These are phyloP conservation scores for Scaptomyza cyrtandrae DNA, from an alignment of 2,888 invertebrate genomes.

Conservation along the genomic window DNA sequence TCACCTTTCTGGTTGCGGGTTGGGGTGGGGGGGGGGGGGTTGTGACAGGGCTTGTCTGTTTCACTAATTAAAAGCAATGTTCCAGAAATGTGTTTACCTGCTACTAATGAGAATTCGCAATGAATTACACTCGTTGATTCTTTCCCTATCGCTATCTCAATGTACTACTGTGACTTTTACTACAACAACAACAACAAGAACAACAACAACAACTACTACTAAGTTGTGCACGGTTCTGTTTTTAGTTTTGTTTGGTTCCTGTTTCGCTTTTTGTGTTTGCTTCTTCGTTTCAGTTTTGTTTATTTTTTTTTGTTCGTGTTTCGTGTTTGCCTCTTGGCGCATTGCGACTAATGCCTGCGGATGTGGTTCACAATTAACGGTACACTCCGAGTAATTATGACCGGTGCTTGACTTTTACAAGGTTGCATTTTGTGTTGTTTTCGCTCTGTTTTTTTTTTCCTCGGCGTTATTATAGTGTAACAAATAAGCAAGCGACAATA, in stretches of 20 bases:
- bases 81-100: constrained; percentile 81
- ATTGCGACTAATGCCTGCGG: constrained; percentile 67
- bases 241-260: constrained; percentile 14
- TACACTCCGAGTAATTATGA: constrained; percentile 45
- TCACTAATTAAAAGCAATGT: constrained; percentile 81
- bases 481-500: not conserved
- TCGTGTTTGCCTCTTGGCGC: constrained; percentile 51
- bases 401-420: constrained; percentile 2
- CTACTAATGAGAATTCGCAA: constrained; percentile 80
- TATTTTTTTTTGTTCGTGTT: not conserved
- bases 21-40: no score
- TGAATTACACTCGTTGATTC: constrained; percentile 78
- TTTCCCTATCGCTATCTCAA: constrained; percentile 47
- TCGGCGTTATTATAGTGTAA: not conserved
- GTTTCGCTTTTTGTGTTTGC: constrained; percentile 4
- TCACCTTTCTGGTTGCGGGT: constrained; percentile 18
- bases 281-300: constrained; percentile 17
- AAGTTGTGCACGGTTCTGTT: constrained; percentile 34
- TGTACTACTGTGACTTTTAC: constrained; percentile 24
- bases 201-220: constrained; percentile 19
- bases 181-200: not conserved
- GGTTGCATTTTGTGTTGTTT: constrained; percentile 2
- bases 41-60: constrained; percentile 68
- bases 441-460: not conserved
- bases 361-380: constrained; percentile 60